Evolutionary conservation across 2,888 invertebrate genomes (phyloP).

Genomic region (Prionchulus punctatus): DNA sequence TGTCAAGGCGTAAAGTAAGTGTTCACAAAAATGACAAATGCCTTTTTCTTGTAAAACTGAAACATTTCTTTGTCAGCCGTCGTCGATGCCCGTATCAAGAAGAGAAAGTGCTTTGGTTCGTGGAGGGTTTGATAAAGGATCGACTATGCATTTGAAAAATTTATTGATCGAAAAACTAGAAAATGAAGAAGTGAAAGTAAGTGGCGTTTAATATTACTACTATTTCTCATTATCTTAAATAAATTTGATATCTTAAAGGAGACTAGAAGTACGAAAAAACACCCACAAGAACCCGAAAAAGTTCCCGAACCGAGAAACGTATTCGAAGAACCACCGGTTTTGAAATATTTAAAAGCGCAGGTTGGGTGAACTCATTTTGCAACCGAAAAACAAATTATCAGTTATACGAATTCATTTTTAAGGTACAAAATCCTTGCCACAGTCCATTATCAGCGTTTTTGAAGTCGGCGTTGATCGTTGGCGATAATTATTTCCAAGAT

Average conservation of each 20-base stretch:
- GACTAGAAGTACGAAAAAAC: constrained; percentile 20
- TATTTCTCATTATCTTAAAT: background rate
- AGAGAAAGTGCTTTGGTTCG: constrained; percentile 28
- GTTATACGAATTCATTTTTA: constrained; percentile 14
- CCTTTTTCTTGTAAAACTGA: background rate
- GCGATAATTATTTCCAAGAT: constrained; percentile 51
- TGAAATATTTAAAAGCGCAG: constrained; percentile 62
- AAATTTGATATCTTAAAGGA: background rate
- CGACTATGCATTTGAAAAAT: constrained; percentile 14
- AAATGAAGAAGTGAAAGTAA: constrained; percentile 20
- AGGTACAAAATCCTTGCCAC: constrained; percentile 77
- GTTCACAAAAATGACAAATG: background rate
- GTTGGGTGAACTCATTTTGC: constrained; percentile 20
- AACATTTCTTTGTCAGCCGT: constrained; percentile 8
- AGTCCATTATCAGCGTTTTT: constrained; percentile 65
- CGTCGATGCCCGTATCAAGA: constrained; percentile 11
- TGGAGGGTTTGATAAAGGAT: constrained; percentile 20
- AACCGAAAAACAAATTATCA: background rate
- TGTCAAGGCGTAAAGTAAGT: background rate
- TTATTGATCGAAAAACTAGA: constrained; percentile 29
- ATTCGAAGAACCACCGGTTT: constrained; percentile 42
- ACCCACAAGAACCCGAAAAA: constrained; percentile 35
- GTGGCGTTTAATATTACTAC: background rate
- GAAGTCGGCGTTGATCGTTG: constrained; percentile 73
- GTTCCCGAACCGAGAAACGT: constrained; percentile 40